Percentiles rank a stretch among this genome's conserved stretches.
Conservation (phyloP, 2,888 invertebrate genomes). For the Opisthograptis luteolata region DNA sequence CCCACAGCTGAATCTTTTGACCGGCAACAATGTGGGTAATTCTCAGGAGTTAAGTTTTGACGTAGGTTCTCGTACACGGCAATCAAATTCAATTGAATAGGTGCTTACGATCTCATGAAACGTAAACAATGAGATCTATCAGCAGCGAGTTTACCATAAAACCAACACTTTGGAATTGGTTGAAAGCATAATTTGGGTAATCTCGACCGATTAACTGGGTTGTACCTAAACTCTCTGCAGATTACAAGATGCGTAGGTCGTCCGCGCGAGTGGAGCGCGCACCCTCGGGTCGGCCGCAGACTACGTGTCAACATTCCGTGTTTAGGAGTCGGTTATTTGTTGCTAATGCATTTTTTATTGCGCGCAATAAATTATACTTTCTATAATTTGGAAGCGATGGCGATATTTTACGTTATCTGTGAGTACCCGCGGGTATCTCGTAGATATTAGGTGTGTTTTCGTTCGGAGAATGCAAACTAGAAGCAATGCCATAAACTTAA, state of each 20-base stretch:
- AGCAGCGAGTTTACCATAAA: constrained; percentile 18
- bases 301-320: constrained; percentile 36
- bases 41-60: constrained; percentile 30
- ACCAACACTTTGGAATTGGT: constrained; percentile 3
- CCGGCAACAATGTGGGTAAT: constrained; percentile 15
- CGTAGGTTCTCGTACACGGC: constrained; percentile 11
- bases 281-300: constrained; percentile 16
- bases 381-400: constrained; percentile 62
- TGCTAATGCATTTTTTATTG: constrained; percentile 57
- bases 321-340: constrained; percentile 43
- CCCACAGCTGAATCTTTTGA: constrained; percentile 34
- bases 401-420: constrained; percentile 58
- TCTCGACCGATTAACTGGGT: not conserved
- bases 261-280: not conserved
- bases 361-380: constrained; percentile 69
- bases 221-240: constrained; percentile 4
- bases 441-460: constrained; percentile 48
- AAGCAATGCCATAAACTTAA: constrained; percentile 74
- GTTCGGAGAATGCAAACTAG: constrained; percentile 74
- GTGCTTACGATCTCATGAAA: constrained; percentile 19
- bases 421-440: constrained; percentile 38
- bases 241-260: not conserved
- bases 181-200: constrained; percentile 4
- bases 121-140: constrained; percentile 15
- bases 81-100: constrained; percentile 37